Conservation (phyloP, 2,888 invertebrate genomes). For the Osmoderma eremita region DNA sequence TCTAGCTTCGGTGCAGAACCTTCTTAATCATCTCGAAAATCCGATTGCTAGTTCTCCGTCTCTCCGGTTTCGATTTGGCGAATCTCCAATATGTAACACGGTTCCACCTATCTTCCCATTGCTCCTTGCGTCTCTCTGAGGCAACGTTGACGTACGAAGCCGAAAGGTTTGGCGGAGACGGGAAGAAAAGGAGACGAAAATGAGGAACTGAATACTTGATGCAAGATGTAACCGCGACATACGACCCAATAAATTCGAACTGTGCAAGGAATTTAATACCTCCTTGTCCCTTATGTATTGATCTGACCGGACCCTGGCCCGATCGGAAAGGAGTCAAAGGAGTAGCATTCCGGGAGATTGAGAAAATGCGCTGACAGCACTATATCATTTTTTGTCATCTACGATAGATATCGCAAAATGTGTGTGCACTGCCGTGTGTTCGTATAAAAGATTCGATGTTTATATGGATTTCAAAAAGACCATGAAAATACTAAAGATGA, state of each 20-base stretch:
- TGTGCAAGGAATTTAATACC: slow-evolving; percentile 43
- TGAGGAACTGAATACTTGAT: slow-evolving; percentile 35
- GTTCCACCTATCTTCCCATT: too few species aligned
- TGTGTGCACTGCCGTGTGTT: not conserved
- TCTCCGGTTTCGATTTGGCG: not conserved
- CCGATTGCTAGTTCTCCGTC: slow-evolving; percentile 10
- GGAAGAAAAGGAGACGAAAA: slow-evolving; percentile 27
- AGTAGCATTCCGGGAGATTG: slow-evolving; percentile 30
- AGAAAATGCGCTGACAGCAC: slow-evolving; percentile 42
- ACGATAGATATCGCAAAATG: slow-evolving; percentile 15
- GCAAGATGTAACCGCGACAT: slow-evolving; percentile 43
- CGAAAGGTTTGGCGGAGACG: not conserved
- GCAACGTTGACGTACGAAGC: slow-evolving; percentile 20
- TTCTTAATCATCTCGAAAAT: slow-evolving; percentile 8
- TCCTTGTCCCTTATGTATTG: slow-evolving; percentile 42
- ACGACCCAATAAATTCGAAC: slow-evolving; percentile 42
- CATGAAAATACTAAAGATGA: not conserved
- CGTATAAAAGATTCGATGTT: not conserved
- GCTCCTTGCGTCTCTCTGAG: not conserved
- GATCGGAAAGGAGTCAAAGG: slow-evolving; percentile 39
- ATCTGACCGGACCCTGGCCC: slow-evolving; percentile 39
- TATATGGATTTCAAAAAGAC: not conserved
- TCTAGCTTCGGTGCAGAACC: slow-evolving; percentile 3
- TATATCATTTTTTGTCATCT: slow-evolving; percentile 39
- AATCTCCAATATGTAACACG: not conserved